A percentile compares a stretch with the other conserved stretches of the same genome.
phyloP scores from a whole-genome alignment of 2,888 invertebrate species.

The Arge pagana region DNA sequence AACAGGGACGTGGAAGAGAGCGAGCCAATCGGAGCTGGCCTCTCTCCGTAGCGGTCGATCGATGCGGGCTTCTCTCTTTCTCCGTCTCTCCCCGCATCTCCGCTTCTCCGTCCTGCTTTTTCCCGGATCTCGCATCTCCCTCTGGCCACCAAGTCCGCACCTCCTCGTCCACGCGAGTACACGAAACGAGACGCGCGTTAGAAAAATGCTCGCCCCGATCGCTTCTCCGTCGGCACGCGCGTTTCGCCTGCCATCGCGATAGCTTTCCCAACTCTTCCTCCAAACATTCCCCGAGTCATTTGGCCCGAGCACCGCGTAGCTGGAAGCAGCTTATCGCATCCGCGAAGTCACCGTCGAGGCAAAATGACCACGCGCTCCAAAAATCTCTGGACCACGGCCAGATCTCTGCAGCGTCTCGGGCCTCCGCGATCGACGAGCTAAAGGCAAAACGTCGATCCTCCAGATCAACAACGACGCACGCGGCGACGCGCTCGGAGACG shows the following conservation, averaged over 20 bases:
- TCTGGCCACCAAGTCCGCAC: conserved; percentile 27
- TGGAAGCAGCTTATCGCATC: conserved; percentile 54
- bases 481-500: conserved; percentile 17
- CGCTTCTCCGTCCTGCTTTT: conserved; percentile 8
- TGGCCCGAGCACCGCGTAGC: conserved; percentile 44
- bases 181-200: too few relatives aligned
- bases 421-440: too few relatives aligned
- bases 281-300: conserved; percentile 37
- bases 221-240: too few relatives aligned
- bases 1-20: conserved; percentile 29
- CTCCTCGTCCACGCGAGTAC: conserved; percentile 29
- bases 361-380: conserved; percentile 20
- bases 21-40: conserved; percentile 51
- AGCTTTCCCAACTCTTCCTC: conserved; percentile 19
- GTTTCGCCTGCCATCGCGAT: conserved; percentile 40
- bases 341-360: conserved; percentile 11
- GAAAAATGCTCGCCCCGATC: too few relatives aligned
- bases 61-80: conserved; percentile 52
- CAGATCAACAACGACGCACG: too few relatives aligned
- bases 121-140: background rate
- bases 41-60: conserved; percentile 50
- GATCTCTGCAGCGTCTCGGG: too few relatives aligned
- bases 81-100: conserved; percentile 14
- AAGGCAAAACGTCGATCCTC: too few relatives aligned
- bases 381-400: too few relatives aligned